A percentile compares a stretch with the other conserved stretches of the same genome.
Conservation (phyloP, 2,797 vertebrate species). For the Galaxias olidus region DNA sequence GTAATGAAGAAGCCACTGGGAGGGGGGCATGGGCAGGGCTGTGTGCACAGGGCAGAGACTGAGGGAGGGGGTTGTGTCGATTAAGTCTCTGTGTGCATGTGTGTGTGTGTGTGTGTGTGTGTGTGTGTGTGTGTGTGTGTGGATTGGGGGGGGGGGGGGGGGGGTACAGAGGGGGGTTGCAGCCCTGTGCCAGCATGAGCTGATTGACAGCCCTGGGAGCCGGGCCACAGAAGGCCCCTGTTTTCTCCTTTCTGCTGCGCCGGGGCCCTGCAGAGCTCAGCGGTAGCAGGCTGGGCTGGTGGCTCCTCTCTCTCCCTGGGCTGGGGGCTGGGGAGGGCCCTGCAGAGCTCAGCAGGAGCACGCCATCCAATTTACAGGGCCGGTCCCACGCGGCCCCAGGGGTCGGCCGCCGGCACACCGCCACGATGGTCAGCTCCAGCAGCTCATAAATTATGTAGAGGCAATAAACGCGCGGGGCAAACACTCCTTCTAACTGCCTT, state of each 20-base stretch:
- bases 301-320: slow-evolving; percentile 78
- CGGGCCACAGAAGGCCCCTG: slow-evolving; percentile 71
- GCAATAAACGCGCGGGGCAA: slow-evolving; percentile 92
- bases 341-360: slow-evolving; percentile 83
- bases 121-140: slow-evolving; percentile 15
- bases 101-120: slow-evolving; percentile 26
- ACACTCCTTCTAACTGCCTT: slow-evolving; percentile 76
- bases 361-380: slow-evolving; percentile 95
- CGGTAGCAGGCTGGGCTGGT: slow-evolving; percentile 77
- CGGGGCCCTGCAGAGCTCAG: slow-evolving; percentile 75
- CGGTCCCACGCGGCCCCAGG: slow-evolving; percentile 83
- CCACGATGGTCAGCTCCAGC: slow-evolving; percentile 86
- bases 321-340: slow-evolving; percentile 59
- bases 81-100: not conserved
- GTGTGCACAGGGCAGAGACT: slow-evolving; percentile 28
- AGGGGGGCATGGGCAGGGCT: slow-evolving; percentile 55
- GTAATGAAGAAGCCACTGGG: slow-evolving; percentile 84
- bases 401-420: slow-evolving; percentile 87
- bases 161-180: slow-evolving; percentile 51
- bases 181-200: slow-evolving; percentile 54
- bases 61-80: not conserved
- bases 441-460: slow-evolving; percentile 95
- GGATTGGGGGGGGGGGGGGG: slow-evolving; percentile 34
- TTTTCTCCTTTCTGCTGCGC: slow-evolving; percentile 66
- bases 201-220: slow-evolving; percentile 84